Base-by-base conservation (phyloP, 2,888 invertebrate species). In the Dilophus febrilis region DNA sequence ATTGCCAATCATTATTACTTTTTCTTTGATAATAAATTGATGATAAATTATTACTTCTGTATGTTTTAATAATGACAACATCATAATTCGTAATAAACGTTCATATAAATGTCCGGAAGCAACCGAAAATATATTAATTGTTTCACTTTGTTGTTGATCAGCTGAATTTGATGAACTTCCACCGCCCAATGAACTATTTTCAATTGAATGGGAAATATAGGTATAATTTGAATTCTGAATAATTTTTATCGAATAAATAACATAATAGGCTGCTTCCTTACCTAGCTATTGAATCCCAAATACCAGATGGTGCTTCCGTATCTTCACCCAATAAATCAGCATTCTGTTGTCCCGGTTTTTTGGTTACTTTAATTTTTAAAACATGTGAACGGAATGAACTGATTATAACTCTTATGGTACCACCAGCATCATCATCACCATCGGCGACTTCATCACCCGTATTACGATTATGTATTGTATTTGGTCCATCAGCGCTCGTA, bases 51-150 rank as follows among this genome's bases (percentile, higher is more conserved):
- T 40, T 45, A 50, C 50, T 43, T 92, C 87, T 7, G 98, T 97
- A 55, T 97, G 77, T 58, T 97, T 97, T 44, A 94, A 67, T 4
- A 97, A 87, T 38, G 92, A 92, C 46, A 97, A 59, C 94, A 98
- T 98, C 98, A 99, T 99, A 49, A 98, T 97, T 44, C 94, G 78
- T 14, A 97, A 61, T 58, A 97, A 83, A 49, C 98, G 67, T 65
- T 98, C 98, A 60, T 98, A 98, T 43, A 98, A 67, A 66, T 99
- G 98, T 4, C 98, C 98, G 1, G 97, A 97, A 1, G 98, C 98
- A 11, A 98, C 71, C 0, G 98, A 98, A 65, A 98, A 98, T 45
- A 98, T 92, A 64, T 98, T 98, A 42, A 98, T 76, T 19, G 78
- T 82, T 50, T 90, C 82, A 37, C 78, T 74, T 26, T 63, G 60